Evolutionary conservation across 1,140 invertebrate genomes (phyloP).

Genomic region (Drosophila pseudoobscura): DNA sequence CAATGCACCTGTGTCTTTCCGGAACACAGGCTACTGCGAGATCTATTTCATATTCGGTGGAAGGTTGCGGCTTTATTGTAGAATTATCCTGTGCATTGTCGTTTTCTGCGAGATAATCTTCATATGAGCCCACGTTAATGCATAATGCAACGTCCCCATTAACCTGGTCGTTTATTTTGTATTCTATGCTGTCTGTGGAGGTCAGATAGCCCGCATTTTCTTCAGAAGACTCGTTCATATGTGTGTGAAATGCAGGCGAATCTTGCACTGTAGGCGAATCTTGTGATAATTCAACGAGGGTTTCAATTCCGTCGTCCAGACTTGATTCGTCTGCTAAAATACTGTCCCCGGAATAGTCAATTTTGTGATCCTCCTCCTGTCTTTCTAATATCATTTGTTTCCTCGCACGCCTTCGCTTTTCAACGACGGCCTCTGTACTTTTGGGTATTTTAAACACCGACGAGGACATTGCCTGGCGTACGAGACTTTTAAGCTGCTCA

Average conservation of each 20-base stretch:
- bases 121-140: too few species aligned
- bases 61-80: neutral
- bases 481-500: constrained; percentile 43
- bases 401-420: constrained; percentile 5
- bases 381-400: constrained; percentile 34
- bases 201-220: too few species aligned
- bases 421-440: neutral
- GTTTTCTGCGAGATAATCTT: neutral
- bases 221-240: too few species aligned
- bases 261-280: neutral
- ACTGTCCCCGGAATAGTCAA: too few species aligned
- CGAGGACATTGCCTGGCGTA: constrained; percentile 57
- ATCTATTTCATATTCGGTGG: constrained; percentile 19
- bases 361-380: neutral
- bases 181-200: too few species aligned
- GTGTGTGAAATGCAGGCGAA: neutral
- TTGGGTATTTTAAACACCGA: too few species aligned
- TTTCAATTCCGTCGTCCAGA: neutral
- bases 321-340: neutral
- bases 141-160: too few species aligned
- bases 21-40: constrained; percentile 34
- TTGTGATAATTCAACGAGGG: neutral
- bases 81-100: neutral
- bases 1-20: constrained; percentile 33
- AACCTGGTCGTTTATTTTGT: too few species aligned